A percentile compares a stretch with the other conserved stretches of the same genome.
Evolutionary conservation across 1,140 invertebrate genomes (phyloP).

Genomic region (Hyles vespertilio): DNA sequence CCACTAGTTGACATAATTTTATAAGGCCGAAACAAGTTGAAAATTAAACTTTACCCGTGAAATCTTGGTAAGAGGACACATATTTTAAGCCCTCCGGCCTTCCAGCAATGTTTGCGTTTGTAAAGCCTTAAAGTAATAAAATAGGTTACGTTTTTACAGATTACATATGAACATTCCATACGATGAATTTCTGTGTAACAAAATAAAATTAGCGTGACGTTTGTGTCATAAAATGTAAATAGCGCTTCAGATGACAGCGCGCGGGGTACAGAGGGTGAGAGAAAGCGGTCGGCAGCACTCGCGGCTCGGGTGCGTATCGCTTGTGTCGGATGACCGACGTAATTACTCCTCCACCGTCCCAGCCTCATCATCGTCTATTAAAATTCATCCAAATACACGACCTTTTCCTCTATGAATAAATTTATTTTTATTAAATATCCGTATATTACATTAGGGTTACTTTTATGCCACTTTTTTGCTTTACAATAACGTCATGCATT

Average conservation of each 20-base stretch:
- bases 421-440: conserved; percentile 26
- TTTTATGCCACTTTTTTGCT: too few relatives aligned
- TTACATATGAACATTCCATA: neutral
- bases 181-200: conserved; percentile 3
- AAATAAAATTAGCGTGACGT: conserved; percentile 9
- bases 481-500: too few relatives aligned
- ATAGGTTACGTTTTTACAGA: neutral
- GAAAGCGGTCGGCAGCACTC: neutral
- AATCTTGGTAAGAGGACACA: too few relatives aligned
- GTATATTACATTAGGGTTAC: conserved; percentile 8
- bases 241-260: conserved; percentile 6
- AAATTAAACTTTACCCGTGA: too few relatives aligned
- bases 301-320: conserved; percentile 14
- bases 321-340: conserved; percentile 32
- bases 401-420: conserved; percentile 44
- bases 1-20: too few relatives aligned
- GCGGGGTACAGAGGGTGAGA: conserved; percentile 3
- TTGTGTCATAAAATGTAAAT: conserved; percentile 20
- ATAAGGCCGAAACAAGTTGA: too few relatives aligned
- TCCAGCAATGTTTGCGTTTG: too few relatives aligned
- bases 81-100: too few relatives aligned
- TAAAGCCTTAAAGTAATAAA: too few relatives aligned
- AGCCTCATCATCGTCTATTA: conserved; percentile 53
- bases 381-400: conserved; percentile 54
- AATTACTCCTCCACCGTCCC: conserved; percentile 37